These are phyloP conservation scores for Pristionchus mayeri DNA, from an alignment of 2,888 invertebrate genomes.

Conservation along the genomic window DNA sequence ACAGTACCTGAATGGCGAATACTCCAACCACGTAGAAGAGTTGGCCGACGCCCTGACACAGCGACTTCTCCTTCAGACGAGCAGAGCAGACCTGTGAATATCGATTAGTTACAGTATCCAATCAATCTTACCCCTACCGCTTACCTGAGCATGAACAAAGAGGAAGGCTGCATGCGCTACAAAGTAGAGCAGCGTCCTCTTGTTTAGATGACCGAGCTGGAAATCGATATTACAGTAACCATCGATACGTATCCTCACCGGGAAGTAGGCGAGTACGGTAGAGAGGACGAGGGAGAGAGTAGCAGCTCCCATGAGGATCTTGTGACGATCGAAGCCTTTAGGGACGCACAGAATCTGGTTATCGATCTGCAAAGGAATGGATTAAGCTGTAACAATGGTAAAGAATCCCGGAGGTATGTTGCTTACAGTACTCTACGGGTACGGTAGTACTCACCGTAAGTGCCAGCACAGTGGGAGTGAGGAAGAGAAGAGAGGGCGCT, in stretches of 20 bases:
- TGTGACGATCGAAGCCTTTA: neutral
- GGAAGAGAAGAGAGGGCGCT: constrained; percentile 35
- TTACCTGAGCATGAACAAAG: constrained; percentile 44
- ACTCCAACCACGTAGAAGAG: constrained; percentile 39
- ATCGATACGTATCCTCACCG: constrained; percentile 2
- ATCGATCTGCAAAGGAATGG: neutral
- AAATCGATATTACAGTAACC: constrained; percentile 1
- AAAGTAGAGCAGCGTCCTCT: constrained; percentile 33
- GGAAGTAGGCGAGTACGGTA: constrained; percentile 29
- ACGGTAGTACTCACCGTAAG: constrained; percentile 20
- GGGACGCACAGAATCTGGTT: constrained; percentile 6
- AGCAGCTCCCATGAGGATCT: constrained; percentile 14
- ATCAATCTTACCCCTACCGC: neutral
- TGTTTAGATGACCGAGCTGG: constrained; percentile 10
- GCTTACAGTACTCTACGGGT: neutral
- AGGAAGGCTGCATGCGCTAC: constrained; percentile 25
- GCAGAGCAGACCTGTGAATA: constrained; percentile 20
- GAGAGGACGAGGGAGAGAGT: constrained; percentile 8
- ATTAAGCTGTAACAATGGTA: no score
- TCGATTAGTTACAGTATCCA: neutral
- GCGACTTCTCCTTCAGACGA: constrained; percentile 40
- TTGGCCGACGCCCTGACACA: constrained; percentile 37
- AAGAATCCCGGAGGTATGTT: no score
- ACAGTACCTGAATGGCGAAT: constrained; percentile 40
- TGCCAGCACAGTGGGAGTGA: constrained; percentile 26